phyloP scores from a whole-genome alignment of 2,113 vertebrate species.

The Solea solea region DNA sequence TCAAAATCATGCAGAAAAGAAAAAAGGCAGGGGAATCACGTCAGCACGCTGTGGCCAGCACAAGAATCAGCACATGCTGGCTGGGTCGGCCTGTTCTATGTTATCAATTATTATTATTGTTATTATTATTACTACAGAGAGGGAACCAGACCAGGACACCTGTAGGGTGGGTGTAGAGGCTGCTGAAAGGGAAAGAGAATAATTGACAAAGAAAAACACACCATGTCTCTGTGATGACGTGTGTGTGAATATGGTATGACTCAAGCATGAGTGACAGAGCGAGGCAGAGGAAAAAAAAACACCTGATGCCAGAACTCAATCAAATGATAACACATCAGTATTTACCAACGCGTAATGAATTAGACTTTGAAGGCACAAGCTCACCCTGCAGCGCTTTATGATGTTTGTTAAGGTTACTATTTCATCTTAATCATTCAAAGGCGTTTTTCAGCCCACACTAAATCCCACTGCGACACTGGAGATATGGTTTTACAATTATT shows the following conservation, averaged over 20 bases:
- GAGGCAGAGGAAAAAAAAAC: neutral
- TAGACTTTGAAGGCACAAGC: constrained; percentile 51
- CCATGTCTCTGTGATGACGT: constrained; percentile 26
- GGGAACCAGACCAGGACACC: constrained; percentile 73
- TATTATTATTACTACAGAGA: constrained; percentile 67
- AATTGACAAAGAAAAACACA: neutral
- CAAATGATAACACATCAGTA: constrained; percentile 66
- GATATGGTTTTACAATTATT: constrained; percentile 53
- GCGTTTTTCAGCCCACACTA: constrained; percentile 55
- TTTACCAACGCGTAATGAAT: constrained; percentile 52
- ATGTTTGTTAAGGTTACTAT: constrained; percentile 47
- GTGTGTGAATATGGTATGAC: constrained; percentile 23
- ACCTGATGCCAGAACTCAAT: constrained; percentile 48
- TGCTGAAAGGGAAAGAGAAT: constrained; percentile 24
- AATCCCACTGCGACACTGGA: constrained; percentile 43
- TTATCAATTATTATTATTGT: constrained; percentile 64
- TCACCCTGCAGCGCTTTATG: constrained; percentile 53
- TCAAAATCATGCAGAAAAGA: constrained; percentile 42
- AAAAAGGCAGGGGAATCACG: constrained; percentile 39
- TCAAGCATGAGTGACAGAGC: constrained; percentile 8
- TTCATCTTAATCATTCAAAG: constrained; percentile 67
- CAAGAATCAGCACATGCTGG: constrained; percentile 60
- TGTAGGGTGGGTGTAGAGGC: constrained; percentile 65
- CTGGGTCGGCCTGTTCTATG: constrained; percentile 59
- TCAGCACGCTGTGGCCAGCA: constrained; percentile 38